Evolutionary conservation across 2,113 vertebrate genomes (phyloP).

Genomic region (Notarius lentiginosus): DNA sequence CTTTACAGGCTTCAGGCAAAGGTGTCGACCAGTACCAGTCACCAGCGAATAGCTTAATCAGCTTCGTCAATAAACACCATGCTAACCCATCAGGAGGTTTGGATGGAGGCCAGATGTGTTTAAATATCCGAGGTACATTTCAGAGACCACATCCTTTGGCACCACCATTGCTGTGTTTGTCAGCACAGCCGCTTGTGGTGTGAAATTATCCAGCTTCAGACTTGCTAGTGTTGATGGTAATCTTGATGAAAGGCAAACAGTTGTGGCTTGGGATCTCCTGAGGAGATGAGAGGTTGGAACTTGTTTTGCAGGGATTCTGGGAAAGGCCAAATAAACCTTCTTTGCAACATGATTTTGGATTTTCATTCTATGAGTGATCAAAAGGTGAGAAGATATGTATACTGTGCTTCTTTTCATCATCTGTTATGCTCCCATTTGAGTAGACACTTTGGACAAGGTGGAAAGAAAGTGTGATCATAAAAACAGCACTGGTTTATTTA

Average conservation of each 20-base stretch:
- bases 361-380: slow-evolving; percentile 11
- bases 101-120: slow-evolving; percentile 37
- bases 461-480: neutral
- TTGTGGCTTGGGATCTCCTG: neutral
- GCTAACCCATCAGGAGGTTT: slow-evolving; percentile 24
- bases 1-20: slow-evolving; percentile 18
- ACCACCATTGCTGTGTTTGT: slow-evolving; percentile 59
- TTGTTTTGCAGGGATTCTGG: neutral
- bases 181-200: slow-evolving; percentile 60
- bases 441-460: neutral
- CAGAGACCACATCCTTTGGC: slow-evolving; percentile 67
- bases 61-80: slow-evolving; percentile 51
- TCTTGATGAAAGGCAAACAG: slow-evolving; percentile 54
- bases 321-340: neutral
- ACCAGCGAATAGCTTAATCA: slow-evolving; percentile 61
- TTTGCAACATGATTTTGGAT: slow-evolving; percentile 16
- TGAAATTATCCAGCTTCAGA: slow-evolving; percentile 66
- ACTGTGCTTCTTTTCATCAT: neutral
- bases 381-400: neutral
- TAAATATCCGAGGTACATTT: slow-evolving; percentile 17
- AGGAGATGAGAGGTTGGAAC: slow-evolving; percentile 8
- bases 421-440: neutral
- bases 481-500: neutral
- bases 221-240: slow-evolving; percentile 56
- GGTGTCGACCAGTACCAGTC: slow-evolving; percentile 17